Percentiles rank a stretch among this genome's conserved stretches.
phyloP scores from a whole-genome alignment of 2,113 vertebrate species.

The Grantiella picta region DNA sequence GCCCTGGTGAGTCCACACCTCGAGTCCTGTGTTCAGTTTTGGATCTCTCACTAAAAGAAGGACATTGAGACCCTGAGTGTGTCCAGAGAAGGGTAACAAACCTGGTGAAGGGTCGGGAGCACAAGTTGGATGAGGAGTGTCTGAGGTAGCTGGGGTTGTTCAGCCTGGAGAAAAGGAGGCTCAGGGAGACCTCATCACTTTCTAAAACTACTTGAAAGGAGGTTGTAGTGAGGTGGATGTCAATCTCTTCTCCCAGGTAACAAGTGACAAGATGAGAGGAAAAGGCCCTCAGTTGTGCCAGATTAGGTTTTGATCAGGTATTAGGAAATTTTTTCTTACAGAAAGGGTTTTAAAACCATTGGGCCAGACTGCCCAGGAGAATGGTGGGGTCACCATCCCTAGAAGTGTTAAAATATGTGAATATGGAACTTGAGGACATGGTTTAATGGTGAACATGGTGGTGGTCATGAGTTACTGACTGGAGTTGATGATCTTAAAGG shows the following conservation, averaged over 20 bases:
- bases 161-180: background rate
- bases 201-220: background rate
- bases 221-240: too few species aligned
- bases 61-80: rapidly evolving
- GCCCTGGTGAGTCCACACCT: background rate
- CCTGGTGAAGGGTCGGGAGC: background rate
- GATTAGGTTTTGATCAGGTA: background rate
- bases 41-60: background rate
- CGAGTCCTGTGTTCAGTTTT: background rate
- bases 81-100: background rate
- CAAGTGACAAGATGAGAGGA: background rate
- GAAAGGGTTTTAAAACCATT: background rate
- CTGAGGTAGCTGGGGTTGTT: background rate
- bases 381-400: background rate
- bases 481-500: background rate
- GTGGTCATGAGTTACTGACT: background rate
- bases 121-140: rapidly evolving
- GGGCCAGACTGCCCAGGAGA: background rate
- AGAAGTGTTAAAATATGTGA: background rate
- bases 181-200: background rate
- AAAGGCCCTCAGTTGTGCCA: background rate
- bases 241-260: background rate
- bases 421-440: background rate
- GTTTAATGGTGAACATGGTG: background rate
- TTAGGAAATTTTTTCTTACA: background rate